phyloP scores from a whole-genome alignment of 2,797 vertebrate genomes.

The Staurois parvus region DNA sequence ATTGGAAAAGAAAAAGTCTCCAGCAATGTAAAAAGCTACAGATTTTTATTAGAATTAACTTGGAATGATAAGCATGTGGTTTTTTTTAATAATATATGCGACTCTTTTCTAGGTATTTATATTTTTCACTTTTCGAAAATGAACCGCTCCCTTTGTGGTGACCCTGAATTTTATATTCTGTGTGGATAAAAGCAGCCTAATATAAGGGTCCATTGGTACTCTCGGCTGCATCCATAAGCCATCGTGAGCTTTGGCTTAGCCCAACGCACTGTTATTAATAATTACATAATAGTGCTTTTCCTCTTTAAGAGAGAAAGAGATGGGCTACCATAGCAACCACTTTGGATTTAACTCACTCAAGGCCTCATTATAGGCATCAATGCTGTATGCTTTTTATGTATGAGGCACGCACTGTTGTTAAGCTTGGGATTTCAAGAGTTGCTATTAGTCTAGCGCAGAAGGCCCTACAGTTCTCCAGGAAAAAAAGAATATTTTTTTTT shows the following conservation, averaged over 20 bases:
- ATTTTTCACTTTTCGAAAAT: conserved; percentile 6
- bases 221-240: conserved; percentile 52
- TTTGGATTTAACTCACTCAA: conserved; percentile 71
- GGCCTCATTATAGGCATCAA: conserved; percentile 59
- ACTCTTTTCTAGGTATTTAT: neutral
- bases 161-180: conserved; percentile 34
- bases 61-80: neutral
- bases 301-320: conserved; percentile 69
- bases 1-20: neutral
- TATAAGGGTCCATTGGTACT: conserved; percentile 35
- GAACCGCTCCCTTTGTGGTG: neutral
- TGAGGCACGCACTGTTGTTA: conserved; percentile 48
- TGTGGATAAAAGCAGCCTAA: conserved; percentile 36
- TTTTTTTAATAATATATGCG: conserved; percentile 6
- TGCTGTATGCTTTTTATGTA: conserved; percentile 53
- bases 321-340: conserved; percentile 73
- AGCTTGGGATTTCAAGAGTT: conserved; percentile 49
- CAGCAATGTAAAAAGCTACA: neutral
- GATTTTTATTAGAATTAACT: neutral
- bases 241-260: conserved; percentile 52
- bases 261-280: conserved; percentile 60
- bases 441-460: conserved; percentile 32
- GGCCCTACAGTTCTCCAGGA: conserved; percentile 11
- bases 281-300: conserved; percentile 73
- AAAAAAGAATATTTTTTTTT: neutral